A percentile compares a stretch with the other conserved stretches of the same genome.
These are phyloP conservation scores for Melanostoma mellinum DNA, from an alignment of 2,888 invertebrate species.

Conservation along the genomic window DNA sequence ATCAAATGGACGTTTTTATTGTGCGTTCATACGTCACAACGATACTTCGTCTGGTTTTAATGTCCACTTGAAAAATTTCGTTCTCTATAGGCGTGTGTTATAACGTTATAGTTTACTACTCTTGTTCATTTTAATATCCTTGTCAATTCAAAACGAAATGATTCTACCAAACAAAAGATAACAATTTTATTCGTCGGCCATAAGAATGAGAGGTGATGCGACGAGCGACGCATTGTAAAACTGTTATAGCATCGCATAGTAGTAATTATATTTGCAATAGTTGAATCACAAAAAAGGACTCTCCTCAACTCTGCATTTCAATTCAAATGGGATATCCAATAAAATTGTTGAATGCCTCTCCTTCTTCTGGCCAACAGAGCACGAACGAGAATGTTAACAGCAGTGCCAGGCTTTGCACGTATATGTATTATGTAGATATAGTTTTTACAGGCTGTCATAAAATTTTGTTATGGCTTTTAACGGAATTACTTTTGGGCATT, in stretches of 20 bases:
- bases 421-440: conserved; percentile 13
- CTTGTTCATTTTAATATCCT: conserved; percentile 66
- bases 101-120: conserved; percentile 26
- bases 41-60: conserved; percentile 25
- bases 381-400: conserved; percentile 17
- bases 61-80: conserved; percentile 22
- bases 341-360: conserved; percentile 60
- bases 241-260: conserved; percentile 54
- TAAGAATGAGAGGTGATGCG: conserved; percentile 66
- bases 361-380: conserved; percentile 1
- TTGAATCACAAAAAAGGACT: conserved; percentile 65
- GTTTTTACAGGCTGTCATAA: conserved; percentile 72
- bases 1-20: conserved; percentile 60
- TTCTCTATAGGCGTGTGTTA: conserved; percentile 56
- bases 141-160: conserved; percentile 60
- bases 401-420: conserved; percentile 40
- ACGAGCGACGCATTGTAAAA: conserved; percentile 62
- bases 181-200: conserved; percentile 3
- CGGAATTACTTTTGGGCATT: conserved; percentile 72
- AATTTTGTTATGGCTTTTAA: conserved; percentile 72
- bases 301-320: conserved; percentile 43
- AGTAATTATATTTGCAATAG: conserved; percentile 71
- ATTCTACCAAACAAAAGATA: conserved; percentile 48
- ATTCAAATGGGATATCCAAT: conserved; percentile 59
- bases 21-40: conserved; percentile 32